Conservation (phyloP, 2,888 invertebrate genomes). For the Pollenia amentaria region DNA sequence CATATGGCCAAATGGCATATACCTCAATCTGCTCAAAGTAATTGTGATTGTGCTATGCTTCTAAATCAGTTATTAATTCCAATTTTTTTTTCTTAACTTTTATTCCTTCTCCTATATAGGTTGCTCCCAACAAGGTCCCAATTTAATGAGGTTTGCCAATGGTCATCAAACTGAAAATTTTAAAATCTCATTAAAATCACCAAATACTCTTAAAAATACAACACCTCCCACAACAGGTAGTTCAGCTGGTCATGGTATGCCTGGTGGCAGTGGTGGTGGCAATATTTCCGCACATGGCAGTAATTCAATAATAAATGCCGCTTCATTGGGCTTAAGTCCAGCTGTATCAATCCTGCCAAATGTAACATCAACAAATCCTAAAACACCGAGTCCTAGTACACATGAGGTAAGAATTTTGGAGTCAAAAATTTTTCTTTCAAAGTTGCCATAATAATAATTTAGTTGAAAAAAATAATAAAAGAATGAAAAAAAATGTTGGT, state of each 20-base stretch:
- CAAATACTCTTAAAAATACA: constrained; percentile 84
- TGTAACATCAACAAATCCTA: constrained; percentile 91
- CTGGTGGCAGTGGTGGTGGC: constrained; percentile 65
- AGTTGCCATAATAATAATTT: too few species aligned
- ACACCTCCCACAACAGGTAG: constrained; percentile 81
- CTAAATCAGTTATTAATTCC: constrained; percentile 21
- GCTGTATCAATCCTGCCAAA: constrained; percentile 83
- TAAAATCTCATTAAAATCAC: constrained; percentile 85
- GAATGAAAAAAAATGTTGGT: too few species aligned
- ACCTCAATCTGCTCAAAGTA: constrained; percentile 85
- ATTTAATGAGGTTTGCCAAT: constrained; percentile 83
- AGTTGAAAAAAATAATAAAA: too few species aligned
- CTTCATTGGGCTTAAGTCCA: constrained; percentile 80
- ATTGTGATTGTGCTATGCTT: constrained; percentile 83
- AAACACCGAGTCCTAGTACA: constrained; percentile 92
- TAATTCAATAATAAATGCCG: constrained; percentile 78
- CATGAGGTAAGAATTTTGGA: constrained; percentile 84
- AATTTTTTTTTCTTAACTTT: background rate
- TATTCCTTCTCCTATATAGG: constrained; percentile 74
- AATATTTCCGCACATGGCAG: constrained; percentile 62
- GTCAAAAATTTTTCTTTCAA: too few species aligned
- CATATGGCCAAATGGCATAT: constrained; percentile 90
- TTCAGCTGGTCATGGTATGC: constrained; percentile 76
- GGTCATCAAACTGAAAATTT: constrained; percentile 85
- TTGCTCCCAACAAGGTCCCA: constrained; percentile 83